phyloP scores from a whole-genome alignment of 2,797 vertebrate genomes.

The Etheostoma perlongum region DNA sequence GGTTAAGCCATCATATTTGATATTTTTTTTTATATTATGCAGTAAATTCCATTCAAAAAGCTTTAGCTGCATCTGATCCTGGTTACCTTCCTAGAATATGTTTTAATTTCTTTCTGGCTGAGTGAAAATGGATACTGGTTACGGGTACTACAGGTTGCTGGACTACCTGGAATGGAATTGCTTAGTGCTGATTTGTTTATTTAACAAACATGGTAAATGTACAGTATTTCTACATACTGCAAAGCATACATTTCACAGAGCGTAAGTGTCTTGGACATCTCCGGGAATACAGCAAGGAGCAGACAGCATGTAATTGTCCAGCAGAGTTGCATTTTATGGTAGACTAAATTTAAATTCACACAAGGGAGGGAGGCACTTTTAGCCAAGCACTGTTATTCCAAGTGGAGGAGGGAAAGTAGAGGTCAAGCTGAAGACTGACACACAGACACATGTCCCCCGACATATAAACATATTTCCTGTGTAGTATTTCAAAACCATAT shows the following conservation, averaged over 20 bases:
- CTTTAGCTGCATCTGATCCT: constrained; percentile 13
- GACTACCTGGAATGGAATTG: neutral
- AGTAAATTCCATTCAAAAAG: constrained; percentile 28
- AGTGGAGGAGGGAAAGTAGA: constrained; percentile 34
- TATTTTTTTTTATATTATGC: constrained; percentile 29
- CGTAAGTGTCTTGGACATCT: constrained; percentile 11
- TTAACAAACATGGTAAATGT: constrained; percentile 27
- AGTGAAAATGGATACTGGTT: constrained; percentile 1
- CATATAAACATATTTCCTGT: constrained; percentile 49
- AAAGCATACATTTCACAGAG: constrained; percentile 5
- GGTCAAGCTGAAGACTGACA: constrained; percentile 54
- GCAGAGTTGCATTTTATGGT: constrained; percentile 34
- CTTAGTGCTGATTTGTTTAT: constrained; percentile 25
- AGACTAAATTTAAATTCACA: constrained; percentile 38
- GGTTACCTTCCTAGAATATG: constrained; percentile 14
- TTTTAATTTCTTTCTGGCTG: constrained; percentile 8
- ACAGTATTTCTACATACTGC: neutral
- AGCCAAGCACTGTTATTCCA: constrained; percentile 35
- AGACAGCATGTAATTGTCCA: constrained; percentile 35
- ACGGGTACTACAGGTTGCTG: neutral
- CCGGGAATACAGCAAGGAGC: constrained; percentile 2
- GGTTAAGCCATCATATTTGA: constrained; percentile 26
- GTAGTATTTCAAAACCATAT: constrained; percentile 58
- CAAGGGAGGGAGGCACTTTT: constrained; percentile 26
- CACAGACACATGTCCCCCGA: constrained; percentile 9